phyloP scores from a whole-genome alignment of 2,797 vertebrate species.

The Knipowitschia caucasica region DNA sequence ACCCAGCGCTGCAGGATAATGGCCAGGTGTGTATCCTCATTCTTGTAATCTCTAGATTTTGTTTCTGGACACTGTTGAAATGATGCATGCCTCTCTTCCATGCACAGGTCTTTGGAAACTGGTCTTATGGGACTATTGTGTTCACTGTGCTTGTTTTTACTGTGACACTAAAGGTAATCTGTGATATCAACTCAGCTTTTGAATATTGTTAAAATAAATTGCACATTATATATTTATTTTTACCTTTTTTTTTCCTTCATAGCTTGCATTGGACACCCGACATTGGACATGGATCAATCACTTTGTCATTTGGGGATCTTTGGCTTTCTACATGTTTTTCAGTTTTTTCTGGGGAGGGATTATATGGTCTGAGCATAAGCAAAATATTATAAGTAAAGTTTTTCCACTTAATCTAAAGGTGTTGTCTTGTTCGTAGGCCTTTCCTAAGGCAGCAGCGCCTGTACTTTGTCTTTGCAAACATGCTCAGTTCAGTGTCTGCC shows the following conservation, averaged over 20 bases:
- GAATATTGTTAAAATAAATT: neutral
- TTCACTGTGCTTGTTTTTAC: conserved; percentile 97
- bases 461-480: conserved; percentile 96
- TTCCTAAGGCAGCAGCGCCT: conserved; percentile 95
- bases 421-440: conserved; percentile 80
- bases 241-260: conserved; percentile 11
- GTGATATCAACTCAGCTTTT: neutral
- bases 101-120: conserved; percentile 91
- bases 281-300: conserved; percentile 99
- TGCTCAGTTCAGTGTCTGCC: conserved; percentile 89
- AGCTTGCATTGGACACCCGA: conserved; percentile 95
- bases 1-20: conserved; percentile 86
- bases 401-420: too few relatives aligned
- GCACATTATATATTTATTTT: neutral
- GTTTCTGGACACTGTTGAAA: conserved; percentile 1
- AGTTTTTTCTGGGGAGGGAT: conserved; percentile 99
- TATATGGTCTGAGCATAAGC: conserved; percentile 82
- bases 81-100: conserved; percentile 18
- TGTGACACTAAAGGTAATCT: conserved; percentile 93
- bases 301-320: conserved; percentile 97
- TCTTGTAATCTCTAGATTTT: too few relatives aligned
- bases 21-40: conserved; percentile 86
- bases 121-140: conserved; percentile 95
- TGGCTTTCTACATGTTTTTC: conserved; percentile 96
- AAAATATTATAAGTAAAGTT: neutral